phyloP scores from a whole-genome alignment of 2,797 vertebrate genomes.

The Ispidina picta region DNA sequence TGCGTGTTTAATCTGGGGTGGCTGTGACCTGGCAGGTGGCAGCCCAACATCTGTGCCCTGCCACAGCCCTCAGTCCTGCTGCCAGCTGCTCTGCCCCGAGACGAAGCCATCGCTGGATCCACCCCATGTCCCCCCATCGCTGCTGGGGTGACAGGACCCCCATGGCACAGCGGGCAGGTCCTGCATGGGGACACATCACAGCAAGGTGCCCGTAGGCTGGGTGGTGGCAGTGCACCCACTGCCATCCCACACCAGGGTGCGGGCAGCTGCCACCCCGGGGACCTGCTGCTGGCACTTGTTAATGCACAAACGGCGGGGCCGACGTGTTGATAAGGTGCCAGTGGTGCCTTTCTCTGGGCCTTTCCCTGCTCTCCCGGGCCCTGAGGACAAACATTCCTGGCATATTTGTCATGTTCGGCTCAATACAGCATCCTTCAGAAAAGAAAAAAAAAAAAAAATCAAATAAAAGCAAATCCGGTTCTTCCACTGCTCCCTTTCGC shows the following conservation, averaged over 20 bases:
- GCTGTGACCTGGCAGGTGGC: not conserved
- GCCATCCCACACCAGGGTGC: not conserved
- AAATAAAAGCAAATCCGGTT: slow-evolving; percentile 66
- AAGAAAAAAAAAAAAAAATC: slow-evolving; percentile 31
- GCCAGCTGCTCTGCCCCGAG: not conserved
- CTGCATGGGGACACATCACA: not conserved
- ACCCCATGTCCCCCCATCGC: too few species aligned
- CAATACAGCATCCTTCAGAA: slow-evolving; percentile 55
- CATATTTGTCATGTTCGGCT: slow-evolving; percentile 63
- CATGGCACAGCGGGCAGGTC: not conserved
- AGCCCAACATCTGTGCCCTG: rapidly evolving
- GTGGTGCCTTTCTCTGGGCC: slow-evolving; percentile 23
- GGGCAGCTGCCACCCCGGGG: not conserved
- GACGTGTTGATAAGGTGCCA: slow-evolving; percentile 41
- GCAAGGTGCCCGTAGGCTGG: rapidly evolving
- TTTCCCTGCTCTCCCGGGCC: slow-evolving; percentile 51
- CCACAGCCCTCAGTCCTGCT: not conserved
- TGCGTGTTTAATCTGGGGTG: rapidly evolving
- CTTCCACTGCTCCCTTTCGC: slow-evolving; percentile 33
- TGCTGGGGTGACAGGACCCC: rapidly evolving
- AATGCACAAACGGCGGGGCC: not conserved
- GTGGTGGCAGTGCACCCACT: not conserved
- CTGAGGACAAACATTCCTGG: slow-evolving; percentile 67
- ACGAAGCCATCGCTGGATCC: not conserved
- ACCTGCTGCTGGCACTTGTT: not conserved